Evolutionary conservation across 2,797 vertebrate genomes (phyloP), one percentile per base, ranked within the genome.

Genomic region (Cyprinodon diabolis): DNA sequence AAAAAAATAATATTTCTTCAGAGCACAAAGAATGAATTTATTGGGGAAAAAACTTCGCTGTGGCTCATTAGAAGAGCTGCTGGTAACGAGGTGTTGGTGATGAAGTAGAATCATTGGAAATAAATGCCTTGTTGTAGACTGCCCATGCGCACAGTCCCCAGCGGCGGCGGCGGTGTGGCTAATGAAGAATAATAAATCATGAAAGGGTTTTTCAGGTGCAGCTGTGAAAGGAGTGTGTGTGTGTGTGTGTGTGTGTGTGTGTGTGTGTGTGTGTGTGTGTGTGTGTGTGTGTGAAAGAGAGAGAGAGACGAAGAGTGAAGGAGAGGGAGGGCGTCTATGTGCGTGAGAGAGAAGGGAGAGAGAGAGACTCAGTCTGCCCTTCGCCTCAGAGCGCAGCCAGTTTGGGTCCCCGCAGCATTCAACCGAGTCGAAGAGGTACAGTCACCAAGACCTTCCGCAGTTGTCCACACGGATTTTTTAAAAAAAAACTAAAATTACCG

Each of bases 131-230:
- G 89, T 91, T 88, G 90, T 88, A 76, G 52, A 94, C 90, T 94
- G 94, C 94, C 92, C 95, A 94, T 94, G 94, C 89, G 93, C 92
- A 93, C 89, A 92, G 85, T 94, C 93, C 93, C 94, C 93, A 91
- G 94, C 92, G 92, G 95, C 93, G 92, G 86, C 81, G 73, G 80
- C 40, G 69, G 81, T 90, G 92, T 81, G 89, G 92, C 93, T 96
- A 95, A 96, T 95, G 95, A 96, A 95, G 95, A 95, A 96, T 94
- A 95, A 95, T 95, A 96, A 95, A 95, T 95, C 94, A 94, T 91
- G 93, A 93, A 94, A 94, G 89, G 89, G 89, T 85, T 91, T 93
- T 94, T 91, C 91, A 93, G 91, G 94, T 92, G 93, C 90, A 91
- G 85, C 87, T 84, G 87, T 72, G 73, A 81, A 57, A 76, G 69